Evolutionary conservation across 2,113 vertebrate species (phyloP).

Genomic region (Loxodonta africana): DNA sequence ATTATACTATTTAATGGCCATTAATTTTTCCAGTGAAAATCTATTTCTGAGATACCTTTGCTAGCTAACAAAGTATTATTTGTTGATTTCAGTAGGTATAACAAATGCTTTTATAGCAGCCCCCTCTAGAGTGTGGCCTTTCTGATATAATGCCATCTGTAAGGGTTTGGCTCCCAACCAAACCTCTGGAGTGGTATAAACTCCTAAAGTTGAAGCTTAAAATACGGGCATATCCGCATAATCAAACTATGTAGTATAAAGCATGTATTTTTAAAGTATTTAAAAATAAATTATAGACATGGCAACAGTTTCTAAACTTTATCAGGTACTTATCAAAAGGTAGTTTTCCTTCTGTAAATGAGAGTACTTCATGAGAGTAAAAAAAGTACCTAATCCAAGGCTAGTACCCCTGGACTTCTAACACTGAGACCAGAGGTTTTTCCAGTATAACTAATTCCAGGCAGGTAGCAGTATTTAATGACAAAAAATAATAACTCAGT

Average conservation of each 20-base stretch:
- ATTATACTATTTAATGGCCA: background rate
- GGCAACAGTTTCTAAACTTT: background rate
- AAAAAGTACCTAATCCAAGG: background rate
- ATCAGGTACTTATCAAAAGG: background rate
- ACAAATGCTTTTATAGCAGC: background rate
- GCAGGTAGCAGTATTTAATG: background rate
- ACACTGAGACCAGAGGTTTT: background rate
- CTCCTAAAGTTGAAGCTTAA: background rate
- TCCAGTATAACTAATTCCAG: background rate
- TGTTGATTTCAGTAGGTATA: background rate
- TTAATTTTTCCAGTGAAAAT: slow-evolving; percentile 19
- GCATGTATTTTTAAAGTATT: background rate
- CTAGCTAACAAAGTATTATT: background rate
- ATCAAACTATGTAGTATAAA: background rate
- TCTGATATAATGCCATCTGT: background rate
- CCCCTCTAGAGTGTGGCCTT: background rate
- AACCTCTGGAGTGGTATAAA: background rate
- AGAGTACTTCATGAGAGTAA: background rate
- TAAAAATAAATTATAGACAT: background rate
- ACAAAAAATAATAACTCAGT: background rate
- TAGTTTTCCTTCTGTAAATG: slow-evolving; percentile 25
- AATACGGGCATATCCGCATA: background rate
- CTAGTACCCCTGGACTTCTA: background rate
- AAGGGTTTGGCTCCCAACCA: background rate
- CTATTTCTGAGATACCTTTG: slow-evolving; percentile 30